Conservation (phyloP, 2,797 vertebrate species). For the Crocidura indochinensis region DNA sequence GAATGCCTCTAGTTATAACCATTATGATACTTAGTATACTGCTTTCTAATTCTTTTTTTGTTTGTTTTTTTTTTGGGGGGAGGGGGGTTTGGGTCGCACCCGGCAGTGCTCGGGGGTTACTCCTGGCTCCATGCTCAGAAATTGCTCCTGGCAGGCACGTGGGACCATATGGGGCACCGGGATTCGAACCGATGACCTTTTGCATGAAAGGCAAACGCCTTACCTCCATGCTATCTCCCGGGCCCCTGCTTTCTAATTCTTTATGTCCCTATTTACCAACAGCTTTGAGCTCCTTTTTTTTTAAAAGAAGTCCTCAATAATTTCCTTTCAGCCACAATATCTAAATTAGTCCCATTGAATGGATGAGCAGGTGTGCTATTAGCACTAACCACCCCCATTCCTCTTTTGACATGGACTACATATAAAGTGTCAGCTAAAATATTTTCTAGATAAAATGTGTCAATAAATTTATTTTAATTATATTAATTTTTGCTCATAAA, state of each 20-base stretch:
- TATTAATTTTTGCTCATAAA: conserved; percentile 15
- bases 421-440: background rate
- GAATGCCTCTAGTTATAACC: background rate
- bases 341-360: background rate
- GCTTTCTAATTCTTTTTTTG: conserved; percentile 27
- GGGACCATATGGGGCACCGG: too few species aligned
- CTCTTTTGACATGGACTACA: background rate
- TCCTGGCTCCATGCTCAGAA: too few species aligned
- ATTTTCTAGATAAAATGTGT: conserved; percentile 5
- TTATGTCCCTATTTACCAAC: background rate
- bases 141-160: too few species aligned
- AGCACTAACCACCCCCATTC: background rate
- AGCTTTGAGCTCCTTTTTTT: background rate
- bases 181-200: too few species aligned
- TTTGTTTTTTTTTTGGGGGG: too few species aligned
- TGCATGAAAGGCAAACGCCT: too few species aligned
- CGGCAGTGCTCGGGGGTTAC: too few species aligned
- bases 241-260: conserved; percentile 12
- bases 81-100: too few species aligned
- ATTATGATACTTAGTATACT: background rate
- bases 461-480: conserved; percentile 38
- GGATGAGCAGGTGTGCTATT: background rate
- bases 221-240: too few species aligned
- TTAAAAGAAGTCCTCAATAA: background rate
- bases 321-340: background rate